phyloP scores from a whole-genome alignment of 2,888 invertebrate genomes.

The Diarsia dahlii region DNA sequence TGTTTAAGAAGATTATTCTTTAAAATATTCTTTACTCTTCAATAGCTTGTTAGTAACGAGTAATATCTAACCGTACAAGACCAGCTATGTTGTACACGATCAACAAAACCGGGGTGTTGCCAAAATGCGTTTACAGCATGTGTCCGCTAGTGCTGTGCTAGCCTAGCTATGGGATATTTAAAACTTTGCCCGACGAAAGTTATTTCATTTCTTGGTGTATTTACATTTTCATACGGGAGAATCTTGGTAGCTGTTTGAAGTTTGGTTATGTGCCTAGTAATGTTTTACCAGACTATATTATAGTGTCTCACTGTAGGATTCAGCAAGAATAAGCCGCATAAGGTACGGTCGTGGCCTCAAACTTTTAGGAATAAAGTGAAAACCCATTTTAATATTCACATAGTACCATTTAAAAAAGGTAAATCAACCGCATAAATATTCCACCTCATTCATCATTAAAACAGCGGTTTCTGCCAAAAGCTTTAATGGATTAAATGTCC shows the following conservation, averaged over 20 bases:
- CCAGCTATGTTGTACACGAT: conserved; percentile 13
- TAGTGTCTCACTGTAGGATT: neutral
- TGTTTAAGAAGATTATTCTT: no score
- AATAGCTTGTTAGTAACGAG: no score
- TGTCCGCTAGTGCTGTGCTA: neutral
- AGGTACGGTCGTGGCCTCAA: neutral
- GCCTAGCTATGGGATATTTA: conserved; percentile 12
- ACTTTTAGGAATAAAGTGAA: neutral
- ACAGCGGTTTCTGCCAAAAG: conserved; percentile 2
- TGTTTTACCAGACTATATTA: neutral
- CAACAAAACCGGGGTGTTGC: conserved; percentile 33
- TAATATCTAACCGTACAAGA: neutral
- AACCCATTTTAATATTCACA: neutral
- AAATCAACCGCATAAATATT: neutral
- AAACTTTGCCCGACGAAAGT: conserved; percentile 11
- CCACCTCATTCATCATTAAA: conserved; percentile 4
- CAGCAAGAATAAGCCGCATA: neutral
- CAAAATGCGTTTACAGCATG: conserved; percentile 35
- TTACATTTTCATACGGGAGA: neutral
- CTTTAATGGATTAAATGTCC: conserved; percentile 14
- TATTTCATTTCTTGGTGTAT: conserved; percentile 2
- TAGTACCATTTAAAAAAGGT: neutral
- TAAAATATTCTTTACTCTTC: no score
- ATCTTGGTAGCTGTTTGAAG: neutral
- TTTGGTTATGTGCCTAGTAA: neutral